phyloP scores from a whole-genome alignment of 2,113 vertebrate genomes.

The Anser brachyrhynchus region DNA sequence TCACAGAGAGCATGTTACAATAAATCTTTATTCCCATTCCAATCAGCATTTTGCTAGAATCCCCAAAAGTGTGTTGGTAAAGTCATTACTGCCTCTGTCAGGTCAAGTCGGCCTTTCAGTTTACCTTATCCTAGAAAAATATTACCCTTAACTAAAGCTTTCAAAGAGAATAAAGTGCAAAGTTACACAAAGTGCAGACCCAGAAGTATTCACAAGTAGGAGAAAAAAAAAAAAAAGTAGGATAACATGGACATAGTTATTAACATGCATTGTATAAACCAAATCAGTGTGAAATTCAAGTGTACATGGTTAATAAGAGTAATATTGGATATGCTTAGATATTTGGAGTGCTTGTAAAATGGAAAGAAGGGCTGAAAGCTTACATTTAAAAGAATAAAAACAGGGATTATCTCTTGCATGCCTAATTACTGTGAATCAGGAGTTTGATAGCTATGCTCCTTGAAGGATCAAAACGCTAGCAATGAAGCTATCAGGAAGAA shows the following conservation, averaged over 20 bases:
- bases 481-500: not conserved
- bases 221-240: not conserved
- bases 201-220: not conserved
- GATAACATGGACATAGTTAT: not conserved
- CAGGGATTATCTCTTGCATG: not conserved
- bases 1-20: not conserved
- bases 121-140: not conserved
- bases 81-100: not conserved
- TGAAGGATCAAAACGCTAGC: not conserved
- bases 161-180: not conserved
- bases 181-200: not conserved
- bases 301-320: not conserved
- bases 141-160: not conserved
- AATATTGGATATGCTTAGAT: not conserved
- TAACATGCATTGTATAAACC: not conserved
- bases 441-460: not conserved
- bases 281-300: slow-evolving; percentile 20
- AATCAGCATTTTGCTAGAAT: not conserved
- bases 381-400: not conserved
- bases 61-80: not conserved
- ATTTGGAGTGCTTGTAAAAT: not conserved
- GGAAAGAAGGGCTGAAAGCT: not conserved
- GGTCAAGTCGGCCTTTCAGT: not conserved
- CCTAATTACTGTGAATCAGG: not conserved
- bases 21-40: not conserved